Evolutionary conservation across 2,888 invertebrate species (phyloP).

Genomic region (Pyrrhia umbra): DNA sequence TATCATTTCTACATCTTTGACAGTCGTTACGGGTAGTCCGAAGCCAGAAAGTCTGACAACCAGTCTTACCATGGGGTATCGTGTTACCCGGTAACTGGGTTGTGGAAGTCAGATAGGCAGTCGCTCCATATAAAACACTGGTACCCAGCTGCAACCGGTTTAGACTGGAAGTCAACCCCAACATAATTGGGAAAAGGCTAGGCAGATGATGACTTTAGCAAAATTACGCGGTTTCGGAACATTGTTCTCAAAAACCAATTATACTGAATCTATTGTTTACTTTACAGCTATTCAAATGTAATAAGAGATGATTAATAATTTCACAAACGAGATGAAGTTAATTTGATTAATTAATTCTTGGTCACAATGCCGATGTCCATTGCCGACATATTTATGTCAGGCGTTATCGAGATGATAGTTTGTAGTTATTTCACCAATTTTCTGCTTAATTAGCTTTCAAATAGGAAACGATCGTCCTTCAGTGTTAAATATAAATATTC

Average conservation of each 20-base stretch:
- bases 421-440: not conserved
- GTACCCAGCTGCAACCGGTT: too few relatives aligned
- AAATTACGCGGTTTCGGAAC: too few relatives aligned
- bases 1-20: too few relatives aligned
- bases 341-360: not conserved
- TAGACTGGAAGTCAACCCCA: too few relatives aligned
- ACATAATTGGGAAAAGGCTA: too few relatives aligned
- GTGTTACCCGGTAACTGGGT: too few relatives aligned
- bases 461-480: not conserved
- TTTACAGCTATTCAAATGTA: not conserved
- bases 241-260: not conserved
- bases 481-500: not conserved
- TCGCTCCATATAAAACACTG: too few relatives aligned
- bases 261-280: not conserved
- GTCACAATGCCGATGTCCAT: not conserved
- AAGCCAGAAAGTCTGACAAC: too few relatives aligned
- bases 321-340: not conserved
- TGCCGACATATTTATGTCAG: slow-evolving; percentile 10
- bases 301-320: not conserved
- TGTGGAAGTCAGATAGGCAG: too few relatives aligned
- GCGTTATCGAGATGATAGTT: not conserved
- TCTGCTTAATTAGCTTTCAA: not conserved
- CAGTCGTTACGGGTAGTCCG: too few relatives aligned
- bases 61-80: too few relatives aligned
- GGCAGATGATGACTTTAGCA: too few relatives aligned